A percentile compares a stretch with the other conserved stretches of the same genome.
Conservation (phyloP, 2,797 vertebrate genomes). For the Pseudochirops cupreus region DNA sequence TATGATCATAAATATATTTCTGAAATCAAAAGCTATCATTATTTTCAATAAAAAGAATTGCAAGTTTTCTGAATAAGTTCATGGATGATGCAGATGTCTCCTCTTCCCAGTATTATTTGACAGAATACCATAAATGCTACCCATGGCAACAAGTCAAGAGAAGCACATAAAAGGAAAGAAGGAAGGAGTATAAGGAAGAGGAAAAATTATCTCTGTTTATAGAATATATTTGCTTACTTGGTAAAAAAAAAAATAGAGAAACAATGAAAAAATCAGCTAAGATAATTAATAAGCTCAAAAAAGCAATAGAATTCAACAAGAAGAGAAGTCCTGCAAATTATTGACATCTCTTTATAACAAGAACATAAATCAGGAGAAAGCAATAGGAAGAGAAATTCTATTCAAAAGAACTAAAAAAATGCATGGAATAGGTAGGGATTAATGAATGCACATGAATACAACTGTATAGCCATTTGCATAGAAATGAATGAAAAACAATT, state of each 20-base stretch:
- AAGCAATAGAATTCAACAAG: not conserved
- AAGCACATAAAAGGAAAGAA: not conserved
- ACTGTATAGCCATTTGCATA: not conserved
- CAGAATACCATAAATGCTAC: not conserved
- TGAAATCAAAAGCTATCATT: not conserved
- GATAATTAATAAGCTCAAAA: not conserved
- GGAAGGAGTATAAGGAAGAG: not conserved
- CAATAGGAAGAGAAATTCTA: not conserved
- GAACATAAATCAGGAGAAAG: not conserved
- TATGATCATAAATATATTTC: not conserved
- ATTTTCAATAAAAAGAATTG: not conserved
- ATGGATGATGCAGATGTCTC: not conserved
- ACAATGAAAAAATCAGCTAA: not conserved
- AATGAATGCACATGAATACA: not conserved
- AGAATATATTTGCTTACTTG: not conserved
- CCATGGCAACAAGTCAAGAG: not conserved
- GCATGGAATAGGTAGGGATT: not conserved
- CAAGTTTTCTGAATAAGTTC: not conserved
- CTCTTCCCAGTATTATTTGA: not conserved
- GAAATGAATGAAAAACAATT: not conserved
- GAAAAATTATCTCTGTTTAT: not conserved
- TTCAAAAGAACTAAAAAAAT: not conserved
- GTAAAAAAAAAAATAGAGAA: not conserved
- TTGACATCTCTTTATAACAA: not conserved
- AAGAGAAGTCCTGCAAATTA: not conserved